phyloP scores from a whole-genome alignment of 2,888 invertebrate species.

The Thereva nobilitata region DNA sequence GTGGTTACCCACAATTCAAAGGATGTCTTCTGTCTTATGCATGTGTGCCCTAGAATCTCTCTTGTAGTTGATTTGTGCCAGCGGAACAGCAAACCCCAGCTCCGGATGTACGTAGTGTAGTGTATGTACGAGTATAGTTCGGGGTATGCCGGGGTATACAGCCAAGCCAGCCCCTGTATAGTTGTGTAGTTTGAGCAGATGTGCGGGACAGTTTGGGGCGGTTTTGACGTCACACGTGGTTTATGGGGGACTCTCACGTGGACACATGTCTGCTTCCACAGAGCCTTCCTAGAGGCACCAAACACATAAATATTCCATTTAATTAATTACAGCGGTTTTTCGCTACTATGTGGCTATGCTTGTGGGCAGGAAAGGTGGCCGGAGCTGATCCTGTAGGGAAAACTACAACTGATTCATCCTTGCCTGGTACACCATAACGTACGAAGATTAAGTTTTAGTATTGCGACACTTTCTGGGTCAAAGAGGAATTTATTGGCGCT shows the following conservation, averaged over 20 bases:
- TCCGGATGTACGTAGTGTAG: neutral
- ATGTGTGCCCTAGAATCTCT: slow-evolving; percentile 6
- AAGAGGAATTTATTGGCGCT: slow-evolving; percentile 29
- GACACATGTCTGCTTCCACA: slow-evolving; percentile 17
- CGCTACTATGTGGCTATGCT: slow-evolving; percentile 10
- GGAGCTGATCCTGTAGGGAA: slow-evolving; percentile 1
- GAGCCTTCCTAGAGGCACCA: slow-evolving; percentile 2
- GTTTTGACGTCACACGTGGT: slow-evolving; percentile 18
- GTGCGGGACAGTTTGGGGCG: neutral
- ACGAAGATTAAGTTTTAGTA: slow-evolving; percentile 33
- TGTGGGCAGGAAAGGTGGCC: slow-evolving; percentile 11
- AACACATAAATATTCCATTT: slow-evolving; percentile 32
- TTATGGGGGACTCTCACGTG: slow-evolving; percentile 6
- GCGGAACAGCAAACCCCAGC: slow-evolving; percentile 1
- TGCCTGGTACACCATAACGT: slow-evolving; percentile 6
- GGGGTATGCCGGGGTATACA: too few species aligned
- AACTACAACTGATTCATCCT: slow-evolving; percentile 3
- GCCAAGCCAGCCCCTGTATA: too few species aligned
- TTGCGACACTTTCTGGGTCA: slow-evolving; percentile 30
- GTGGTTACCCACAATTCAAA: neutral
- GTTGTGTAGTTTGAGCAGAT: neutral
- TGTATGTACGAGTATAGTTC: too few species aligned
- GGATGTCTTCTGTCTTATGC: slow-evolving; percentile 7
- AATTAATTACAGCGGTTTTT: slow-evolving; percentile 35
- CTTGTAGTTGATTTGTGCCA: slow-evolving; percentile 13